Base-by-base conservation (phyloP, 1,140 invertebrate species). In the Hestina assimilis region DNA sequence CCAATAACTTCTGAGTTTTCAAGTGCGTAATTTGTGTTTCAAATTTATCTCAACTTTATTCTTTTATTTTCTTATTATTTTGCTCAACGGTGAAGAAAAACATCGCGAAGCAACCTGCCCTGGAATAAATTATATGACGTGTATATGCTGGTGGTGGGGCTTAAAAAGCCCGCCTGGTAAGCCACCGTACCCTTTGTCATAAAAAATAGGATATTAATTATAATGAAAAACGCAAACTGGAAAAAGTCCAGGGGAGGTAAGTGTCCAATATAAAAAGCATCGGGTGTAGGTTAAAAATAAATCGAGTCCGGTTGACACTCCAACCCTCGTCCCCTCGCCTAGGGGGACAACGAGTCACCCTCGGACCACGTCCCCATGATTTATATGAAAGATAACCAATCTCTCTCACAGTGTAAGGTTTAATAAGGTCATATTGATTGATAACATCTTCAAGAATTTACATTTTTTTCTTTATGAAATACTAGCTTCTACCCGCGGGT, bases 281-380 rank as follows among this genome's bases (percentile, higher is more conserved):
- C 29, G 23, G 33, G 28, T 47, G 29, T 14, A 35, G n/a, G 29
- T 33, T 31, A 33, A 47, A 33, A 45, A 46, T 46, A 46, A 47
- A 47, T 33, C 23, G 20, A 47, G 31, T 33, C 11, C 6, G 17
- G 29, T 26, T 28, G n/a, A 26, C 31, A 12, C 28, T 17, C 19
- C 33, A 17, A 38, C 7, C 15, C 33, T 33, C 19, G 5, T 2
- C 26, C 26, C 17, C 15, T 26, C 2, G 15, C n/a, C n/a, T n/a
- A 17, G 43, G 29, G 14, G 29, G 19, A 19, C 17, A 14, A 24
- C 20, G 29, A 17, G 12, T 28, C 24, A n/a, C 43, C 29, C 28
- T 28, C 42, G 12, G n/a, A 11, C 8, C 11, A 7, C 11, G 5
- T 19, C 12, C 14, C 17, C 28, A 33, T 47, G 15, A 47, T 19